Evolutionary conservation across 2,797 vertebrate genomes (phyloP).

Genomic region (Harpagifer antarcticus): DNA sequence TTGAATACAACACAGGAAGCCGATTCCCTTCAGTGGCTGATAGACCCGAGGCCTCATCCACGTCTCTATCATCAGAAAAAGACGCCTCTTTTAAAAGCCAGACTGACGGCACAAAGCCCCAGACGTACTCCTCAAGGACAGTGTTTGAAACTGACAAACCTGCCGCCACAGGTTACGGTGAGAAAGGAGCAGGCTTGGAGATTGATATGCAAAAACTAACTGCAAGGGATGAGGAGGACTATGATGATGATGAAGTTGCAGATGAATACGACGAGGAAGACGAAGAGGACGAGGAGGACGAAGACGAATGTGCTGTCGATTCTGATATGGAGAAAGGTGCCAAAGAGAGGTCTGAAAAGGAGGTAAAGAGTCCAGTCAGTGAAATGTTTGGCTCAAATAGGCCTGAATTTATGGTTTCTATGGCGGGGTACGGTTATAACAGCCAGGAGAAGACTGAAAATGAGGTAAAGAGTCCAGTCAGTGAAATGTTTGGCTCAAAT

Average conservation of each 20-base stretch:
- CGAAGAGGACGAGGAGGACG: conserved; percentile 77
- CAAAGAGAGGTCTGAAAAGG: conserved; percentile 92
- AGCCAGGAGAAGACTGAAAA: conserved; percentile 87
- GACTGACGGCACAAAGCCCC: conserved; percentile 17
- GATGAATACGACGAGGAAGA: conserved; percentile 80
- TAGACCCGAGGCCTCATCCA: conserved; percentile 65
- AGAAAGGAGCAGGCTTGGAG: conserved; percentile 79
- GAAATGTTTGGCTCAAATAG: conserved; percentile 62
- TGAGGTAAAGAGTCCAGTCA: conserved; percentile 78
- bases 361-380: conserved; percentile 75
- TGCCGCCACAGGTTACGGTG: conserved; percentile 54
- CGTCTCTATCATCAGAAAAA: conserved; percentile 67
- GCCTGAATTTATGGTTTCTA: conserved; percentile 75
- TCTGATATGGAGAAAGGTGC: conserved; percentile 93
- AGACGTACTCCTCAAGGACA: conserved; percentile 20
- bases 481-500: conserved; percentile 60
- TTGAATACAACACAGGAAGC: conserved; percentile 75
- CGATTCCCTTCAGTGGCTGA: conserved; percentile 79
- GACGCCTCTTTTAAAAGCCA: conserved; percentile 52
- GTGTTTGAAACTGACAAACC: conserved; percentile 37
- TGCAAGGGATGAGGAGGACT: conserved; percentile 84
- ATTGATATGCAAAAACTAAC: conserved; percentile 82
- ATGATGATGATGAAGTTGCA: conserved; percentile 79
- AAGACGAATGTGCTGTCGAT: conserved; percentile 83
- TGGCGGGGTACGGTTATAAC: conserved; percentile 76